These are phyloP conservation scores for Daphoenositta chrysoptera DNA, from an alignment of 2,113 vertebrate genomes.

Conservation along the genomic window DNA sequence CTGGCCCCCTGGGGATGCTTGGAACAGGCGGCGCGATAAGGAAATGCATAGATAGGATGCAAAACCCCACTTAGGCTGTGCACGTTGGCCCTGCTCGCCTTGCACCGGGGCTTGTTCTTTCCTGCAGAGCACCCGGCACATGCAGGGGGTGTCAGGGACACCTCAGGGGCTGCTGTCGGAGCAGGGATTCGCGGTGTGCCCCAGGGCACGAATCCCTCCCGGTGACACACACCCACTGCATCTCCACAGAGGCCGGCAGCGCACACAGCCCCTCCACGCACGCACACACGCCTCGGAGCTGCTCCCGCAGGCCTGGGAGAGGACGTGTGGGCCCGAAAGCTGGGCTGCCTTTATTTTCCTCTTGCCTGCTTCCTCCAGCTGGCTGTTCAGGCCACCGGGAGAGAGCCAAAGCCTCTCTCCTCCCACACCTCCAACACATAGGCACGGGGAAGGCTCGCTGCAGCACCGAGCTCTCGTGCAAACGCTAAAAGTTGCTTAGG, in stretches of 20 bases:
- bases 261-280: neutral
- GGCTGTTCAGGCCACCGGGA: slow-evolving; percentile 15
- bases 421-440: slow-evolving; percentile 4
- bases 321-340: neutral
- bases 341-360: neutral
- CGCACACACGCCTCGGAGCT: neutral
- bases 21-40: neutral
- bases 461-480: neutral
- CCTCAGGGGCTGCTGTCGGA: neutral
- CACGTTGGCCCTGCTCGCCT: neutral
- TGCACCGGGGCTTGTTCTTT: neutral
- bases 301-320: neutral
- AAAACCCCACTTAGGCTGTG: neutral
- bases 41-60: neutral
- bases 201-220: neutral
- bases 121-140: neutral
- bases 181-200: neutral
- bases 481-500: slow-evolving; percentile 34
- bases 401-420: neutral
- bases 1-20: neutral
- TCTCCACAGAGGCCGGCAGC: neutral
- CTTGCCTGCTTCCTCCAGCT: slow-evolving; percentile 31
- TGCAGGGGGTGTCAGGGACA: neutral
- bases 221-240: neutral
- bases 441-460: neutral